phyloP scores from a whole-genome alignment of 2,888 invertebrate species.

The Spodoptera picta region DNA sequence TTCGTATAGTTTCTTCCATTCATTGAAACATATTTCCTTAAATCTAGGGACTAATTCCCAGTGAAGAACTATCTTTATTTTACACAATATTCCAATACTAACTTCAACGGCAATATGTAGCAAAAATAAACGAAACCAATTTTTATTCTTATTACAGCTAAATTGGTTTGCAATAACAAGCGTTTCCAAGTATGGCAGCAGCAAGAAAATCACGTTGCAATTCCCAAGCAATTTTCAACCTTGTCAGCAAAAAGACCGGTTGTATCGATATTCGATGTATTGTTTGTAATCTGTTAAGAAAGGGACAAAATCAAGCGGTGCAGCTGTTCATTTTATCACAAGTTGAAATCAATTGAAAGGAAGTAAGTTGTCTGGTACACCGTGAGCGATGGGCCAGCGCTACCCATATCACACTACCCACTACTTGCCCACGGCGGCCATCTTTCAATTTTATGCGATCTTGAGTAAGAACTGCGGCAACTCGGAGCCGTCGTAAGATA shows the following conservation, averaged over 20 bases:
- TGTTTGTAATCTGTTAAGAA: slow-evolving; percentile 13
- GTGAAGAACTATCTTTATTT: too few species aligned
- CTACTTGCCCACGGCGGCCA: slow-evolving; percentile 16
- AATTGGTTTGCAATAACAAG: background rate
- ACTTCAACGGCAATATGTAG: too few species aligned
- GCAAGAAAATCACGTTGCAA: slow-evolving; percentile 27
- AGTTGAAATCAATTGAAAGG: slow-evolving; percentile 40
- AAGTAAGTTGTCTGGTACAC: slow-evolving; percentile 40
- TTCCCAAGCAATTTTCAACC: slow-evolving; percentile 10
- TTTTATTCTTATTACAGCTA: too few species aligned
- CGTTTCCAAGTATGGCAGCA: slow-evolving; percentile 12
- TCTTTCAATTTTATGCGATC: slow-evolving; percentile 23
- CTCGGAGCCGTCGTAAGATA: background rate
- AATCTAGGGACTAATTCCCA: too few species aligned
- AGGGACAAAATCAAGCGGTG: slow-evolving; percentile 13
- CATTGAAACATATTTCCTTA: too few species aligned
- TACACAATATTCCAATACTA: too few species aligned
- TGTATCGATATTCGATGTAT: background rate
- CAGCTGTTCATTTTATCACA: slow-evolving; percentile 28
- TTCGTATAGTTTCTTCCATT: too few species aligned
- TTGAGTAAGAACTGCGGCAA: background rate
- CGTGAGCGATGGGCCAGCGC: slow-evolving; percentile 34
- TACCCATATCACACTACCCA: slow-evolving; percentile 5
- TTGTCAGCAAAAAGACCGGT: slow-evolving; percentile 5
- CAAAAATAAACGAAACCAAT: too few species aligned